Base-by-base conservation (phyloP, 2,113 vertebrate genomes). In the Platichthys flesus region DNA sequence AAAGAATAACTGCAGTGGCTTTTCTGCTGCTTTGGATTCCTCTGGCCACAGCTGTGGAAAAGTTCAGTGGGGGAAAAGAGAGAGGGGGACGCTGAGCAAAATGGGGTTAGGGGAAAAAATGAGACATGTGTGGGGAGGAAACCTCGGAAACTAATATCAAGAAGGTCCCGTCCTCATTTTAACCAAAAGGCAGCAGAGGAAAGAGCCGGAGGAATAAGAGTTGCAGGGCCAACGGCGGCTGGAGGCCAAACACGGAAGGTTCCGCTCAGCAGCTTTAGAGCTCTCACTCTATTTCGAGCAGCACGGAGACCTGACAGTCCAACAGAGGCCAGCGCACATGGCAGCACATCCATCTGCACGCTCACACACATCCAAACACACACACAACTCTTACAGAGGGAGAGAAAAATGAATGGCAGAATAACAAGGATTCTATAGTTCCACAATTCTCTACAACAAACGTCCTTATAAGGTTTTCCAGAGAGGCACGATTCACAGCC, bases 1-100 rank as follows among this genome's bases (percentile, higher is more conserved):
- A 85, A 65, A 84, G 67, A 84, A 67, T 63, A 51, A 78, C 80
- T 79, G 76, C 85, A 83, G 82, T 77, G 71, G 82, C 83, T 76
- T 77, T 79, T 78, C 67, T 79, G 59, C 69, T 76, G 77, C 78
- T 87, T 81, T 65, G 56, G 87, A 90, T 89, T 90, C 87, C 81
- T 84, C 82, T 87, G 91, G 89, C 84, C 78, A 87, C 86, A 90
- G 76, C 83, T 89, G 90, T 88, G 89, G 90, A 88, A 92, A 88
- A 66, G 79, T 84, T 88, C 85, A 87, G 82, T 45, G 55, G 57
- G 59, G 72, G 85, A 89, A 42, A 52, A 52, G 71, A 51, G 63
- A 60, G 37, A 60, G 35, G 64, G 56, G 67, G 78, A 76, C 66
- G 55, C 65, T 71, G 23, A 58, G 52, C 40, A 67, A 83, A 86